phyloP scores from a whole-genome alignment of 1,140 invertebrate genomes.

The Charaxes varanes region DNA sequence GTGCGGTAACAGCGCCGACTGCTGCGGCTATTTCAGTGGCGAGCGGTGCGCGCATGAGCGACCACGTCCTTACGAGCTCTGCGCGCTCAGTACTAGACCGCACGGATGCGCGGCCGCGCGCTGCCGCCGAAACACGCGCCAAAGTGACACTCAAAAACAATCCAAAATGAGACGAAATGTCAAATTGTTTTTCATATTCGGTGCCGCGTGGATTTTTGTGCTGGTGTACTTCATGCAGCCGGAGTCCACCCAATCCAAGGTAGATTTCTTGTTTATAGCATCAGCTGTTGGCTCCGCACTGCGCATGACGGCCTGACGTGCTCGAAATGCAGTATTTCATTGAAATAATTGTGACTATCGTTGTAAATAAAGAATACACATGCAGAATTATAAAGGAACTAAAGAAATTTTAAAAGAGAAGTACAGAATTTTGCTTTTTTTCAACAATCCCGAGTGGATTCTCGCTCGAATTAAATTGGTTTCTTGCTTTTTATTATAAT shows the following conservation, averaged over 20 bases:
- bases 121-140: slow-evolving; percentile 30
- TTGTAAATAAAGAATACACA: too few relatives aligned
- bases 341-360: too few relatives aligned
- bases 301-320: slow-evolving; percentile 34
- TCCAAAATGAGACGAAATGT: slow-evolving; percentile 59
- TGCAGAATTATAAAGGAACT: too few relatives aligned
- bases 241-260: slow-evolving; percentile 49
- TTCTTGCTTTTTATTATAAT: too few relatives aligned
- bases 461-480: too few relatives aligned
- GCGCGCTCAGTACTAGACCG: slow-evolving; percentile 44
- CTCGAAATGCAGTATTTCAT: too few relatives aligned
- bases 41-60: slow-evolving; percentile 59
- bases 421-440: too few relatives aligned
- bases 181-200: slow-evolving; percentile 55
- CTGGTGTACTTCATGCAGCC: slow-evolving; percentile 64
- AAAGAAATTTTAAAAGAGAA: too few relatives aligned
- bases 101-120: slow-evolving; percentile 60
- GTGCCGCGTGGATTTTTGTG: slow-evolving; percentile 56
- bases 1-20: slow-evolving; percentile 4
- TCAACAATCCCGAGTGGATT: too few relatives aligned
- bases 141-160: slow-evolving; percentile 11
- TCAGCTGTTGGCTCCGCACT: slow-evolving; percentile 51
- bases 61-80: slow-evolving; percentile 21
- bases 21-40: slow-evolving; percentile 39
- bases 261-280: slow-evolving; percentile 40